Base-by-base conservation (phyloP, 2,888 invertebrate genomes). In the Cephus rjabovi region DNA sequence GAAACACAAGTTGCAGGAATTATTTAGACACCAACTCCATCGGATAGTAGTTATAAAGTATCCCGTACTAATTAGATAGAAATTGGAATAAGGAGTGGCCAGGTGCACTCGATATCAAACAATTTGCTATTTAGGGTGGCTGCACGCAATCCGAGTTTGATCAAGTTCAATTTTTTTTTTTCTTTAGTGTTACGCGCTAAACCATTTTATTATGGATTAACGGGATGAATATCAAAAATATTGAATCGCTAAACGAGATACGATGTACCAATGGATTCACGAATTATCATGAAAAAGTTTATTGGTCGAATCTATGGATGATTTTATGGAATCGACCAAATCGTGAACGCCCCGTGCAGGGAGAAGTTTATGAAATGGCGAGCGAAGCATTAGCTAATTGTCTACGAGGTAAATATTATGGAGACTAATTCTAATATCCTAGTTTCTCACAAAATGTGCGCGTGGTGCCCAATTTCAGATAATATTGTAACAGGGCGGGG, bases 1-100 rank as follows among this genome's bases (percentile, higher is more conserved):
- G 81, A 86, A 82, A 87, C 81, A 84, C 83, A 83, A 85, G 84
- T 87, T 86, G 85, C 86, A 86, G 87, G 86, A 85, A 78, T 83
- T 82, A 81, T 81, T 83, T 79, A 82, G 81, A 86, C 83, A 83
- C 81, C 77, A 81, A 81, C 79, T 76, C 79, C 81, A 77, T 79
- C 77, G 76, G 75, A 73, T 76, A 77, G 77, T 69, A 31, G 23
- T 35, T 35, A 74, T 74, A 35, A 35, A 74, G 23, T 71, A 71
- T 71, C 56, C 56, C 56, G 56, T 23, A 56, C 9, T 56, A 23
- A 56, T 23, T 56, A 56, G 23, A 56, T 9, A 56, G 23, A 56
- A 56, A 56, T 23, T 56, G 56, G 56, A 23, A 56, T 56, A 56
- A 40, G 15, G 23, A 56, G 56, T 56, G 56, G 15, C 56, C 23